Base-by-base conservation (phyloP, 2,113 vertebrate species). In the Alexandromys fortis region DNA sequence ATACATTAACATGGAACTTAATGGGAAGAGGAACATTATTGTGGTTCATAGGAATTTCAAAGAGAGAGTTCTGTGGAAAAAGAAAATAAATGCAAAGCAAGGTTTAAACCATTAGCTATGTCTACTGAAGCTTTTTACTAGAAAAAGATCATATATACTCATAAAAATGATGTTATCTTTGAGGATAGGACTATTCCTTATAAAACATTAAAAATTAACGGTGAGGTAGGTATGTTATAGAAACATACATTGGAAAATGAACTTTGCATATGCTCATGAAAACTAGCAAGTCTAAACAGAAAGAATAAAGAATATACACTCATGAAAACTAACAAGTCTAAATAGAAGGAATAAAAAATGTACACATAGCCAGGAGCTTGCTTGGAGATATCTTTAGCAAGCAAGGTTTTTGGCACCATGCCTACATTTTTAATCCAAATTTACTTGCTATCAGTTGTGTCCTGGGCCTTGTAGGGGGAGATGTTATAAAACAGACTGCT, bases 21-120 rank as follows among this genome's bases (percentile, higher is more conserved):
- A 35, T 12, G 42, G 68, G 79, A 81, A 95, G 92, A 85, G 83
- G 2, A 89, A 81, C 65, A 63, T 22, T 6, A 72, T 77, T 26
- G 38, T 76, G 86, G 75, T 91, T 92, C 63, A 94, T 21, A 94
- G 77, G 95, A 95, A 94, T 91, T 55, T 89, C 92, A 28, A 81
- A 86, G 67, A 73, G 70, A 82, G 82, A 28, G n/a, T 90, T 91
- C 85, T 96, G 21, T 68, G 5, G 86, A 76, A 89, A 88, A 52
- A 47, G 52, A 94, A 96, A 93, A 81, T 7, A 22, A 83, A 89
- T 86, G 33, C 42, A 86, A 70, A 35, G 70, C 61, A 81, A 68
- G 2, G 26, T 82, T 91, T 81, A 87, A 90, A 16, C 2, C 58
- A 68, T 92, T 92, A 91, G 6, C 33, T 87, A 79, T 19, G 38